Percentiles rank a stretch among this genome's conserved stretches.
These are phyloP conservation scores for Patella caerulea DNA, from an alignment of 2,888 invertebrate species.

Conservation along the genomic window DNA sequence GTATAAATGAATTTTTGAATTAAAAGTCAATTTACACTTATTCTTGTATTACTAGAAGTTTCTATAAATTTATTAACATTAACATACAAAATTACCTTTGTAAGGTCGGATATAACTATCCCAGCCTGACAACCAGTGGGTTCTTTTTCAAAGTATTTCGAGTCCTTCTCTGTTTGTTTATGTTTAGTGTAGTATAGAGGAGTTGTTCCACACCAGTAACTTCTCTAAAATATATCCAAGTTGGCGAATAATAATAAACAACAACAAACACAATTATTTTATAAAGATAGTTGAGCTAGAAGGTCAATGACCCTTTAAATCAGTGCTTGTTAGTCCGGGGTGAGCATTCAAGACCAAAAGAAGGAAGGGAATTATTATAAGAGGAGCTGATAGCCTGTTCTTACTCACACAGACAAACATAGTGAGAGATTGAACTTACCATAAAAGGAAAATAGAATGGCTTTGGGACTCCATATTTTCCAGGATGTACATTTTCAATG, in stretches of 20 bases:
- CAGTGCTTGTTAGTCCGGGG: constrained; percentile 23
- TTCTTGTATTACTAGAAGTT: too few relatives aligned
- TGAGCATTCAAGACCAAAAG: background rate
- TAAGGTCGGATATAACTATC: constrained; percentile 72
- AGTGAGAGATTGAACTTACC: constrained; percentile 71
- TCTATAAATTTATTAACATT: background rate
- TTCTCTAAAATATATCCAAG: constrained; percentile 40
- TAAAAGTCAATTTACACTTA: too few relatives aligned
- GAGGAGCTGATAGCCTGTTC: too few relatives aligned
- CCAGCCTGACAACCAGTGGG: constrained; percentile 73
- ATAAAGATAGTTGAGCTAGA: too few relatives aligned
- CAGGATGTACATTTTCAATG: constrained; percentile 88
- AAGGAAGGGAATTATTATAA: background rate
- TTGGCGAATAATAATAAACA: too few relatives aligned
- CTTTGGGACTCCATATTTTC: constrained; percentile 85
- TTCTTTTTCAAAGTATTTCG: constrained; percentile 72
- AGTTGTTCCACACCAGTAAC: constrained; percentile 64
- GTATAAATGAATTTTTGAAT: too few relatives aligned
- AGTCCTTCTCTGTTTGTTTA: constrained; percentile 1
- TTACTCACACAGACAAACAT: constrained; percentile 2
- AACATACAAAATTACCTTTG: constrained; percentile 36
- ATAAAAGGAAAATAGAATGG: constrained; percentile 85
- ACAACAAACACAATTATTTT: too few relatives aligned
- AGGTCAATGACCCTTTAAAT: constrained; percentile 3
- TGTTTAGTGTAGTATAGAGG: constrained; percentile 15